Evolutionary conservation across 2,888 invertebrate species (phyloP).

Genomic region (Heliconius ethilla): DNA sequence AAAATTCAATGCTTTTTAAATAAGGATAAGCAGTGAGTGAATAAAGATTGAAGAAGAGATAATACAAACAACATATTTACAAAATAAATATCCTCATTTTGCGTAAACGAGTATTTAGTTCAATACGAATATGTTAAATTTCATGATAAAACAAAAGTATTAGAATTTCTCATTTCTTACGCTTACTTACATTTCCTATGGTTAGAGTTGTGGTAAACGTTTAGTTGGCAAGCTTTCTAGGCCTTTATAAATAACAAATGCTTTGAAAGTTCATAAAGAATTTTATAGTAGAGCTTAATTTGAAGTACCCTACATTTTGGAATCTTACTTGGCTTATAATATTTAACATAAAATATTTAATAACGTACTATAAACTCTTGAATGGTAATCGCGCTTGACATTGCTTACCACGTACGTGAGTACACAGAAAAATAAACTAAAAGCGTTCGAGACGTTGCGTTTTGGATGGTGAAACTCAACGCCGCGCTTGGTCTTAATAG

Average conservation of each 20-base stretch:
- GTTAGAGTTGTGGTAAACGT: not conserved
- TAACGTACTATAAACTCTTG: not conserved
- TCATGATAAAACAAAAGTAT: not conserved
- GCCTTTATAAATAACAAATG: slow-evolving; percentile 6
- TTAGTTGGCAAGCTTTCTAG: not conserved
- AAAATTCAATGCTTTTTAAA: not conserved
- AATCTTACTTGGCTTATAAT: not conserved
- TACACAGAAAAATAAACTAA: not conserved
- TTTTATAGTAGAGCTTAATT: slow-evolving; percentile 5
- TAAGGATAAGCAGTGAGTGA: no score
- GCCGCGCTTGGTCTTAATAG: not conserved
- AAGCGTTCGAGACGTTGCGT: not conserved
- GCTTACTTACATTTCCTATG: not conserved
- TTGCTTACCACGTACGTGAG: not conserved
- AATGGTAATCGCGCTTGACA: not conserved
- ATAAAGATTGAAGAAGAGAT: no score
- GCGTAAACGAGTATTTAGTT: not conserved
- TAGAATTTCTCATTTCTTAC: not conserved
- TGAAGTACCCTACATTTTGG: not conserved
- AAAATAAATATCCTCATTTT: not conserved
- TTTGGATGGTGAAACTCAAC: not conserved
- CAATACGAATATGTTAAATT: not conserved
- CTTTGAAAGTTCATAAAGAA: not conserved
- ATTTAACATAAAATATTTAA: not conserved
- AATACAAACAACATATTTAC: no score